Percentiles rank a stretch among this genome's conserved stretches.
Conservation (phyloP, 2,888 invertebrate species). For the Calliopum simillimum region DNA sequence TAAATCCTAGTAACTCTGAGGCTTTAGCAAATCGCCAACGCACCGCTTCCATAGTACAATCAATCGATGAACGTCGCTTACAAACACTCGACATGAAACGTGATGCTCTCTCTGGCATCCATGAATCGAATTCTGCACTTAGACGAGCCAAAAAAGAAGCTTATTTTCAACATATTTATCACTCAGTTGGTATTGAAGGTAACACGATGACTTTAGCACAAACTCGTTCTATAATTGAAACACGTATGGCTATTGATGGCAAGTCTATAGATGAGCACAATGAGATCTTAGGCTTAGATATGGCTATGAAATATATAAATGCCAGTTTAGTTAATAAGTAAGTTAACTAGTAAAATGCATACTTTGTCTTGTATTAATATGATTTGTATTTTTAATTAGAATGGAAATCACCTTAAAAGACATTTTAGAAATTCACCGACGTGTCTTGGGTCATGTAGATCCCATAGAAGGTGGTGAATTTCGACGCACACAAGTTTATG, state of each 20-base stretch:
- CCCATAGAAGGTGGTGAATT: conserved; percentile 91
- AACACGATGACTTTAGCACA: conserved; percentile 96
- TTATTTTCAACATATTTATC: conserved; percentile 96
- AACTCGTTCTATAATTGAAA: conserved; percentile 91
- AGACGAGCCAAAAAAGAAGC: conserved; percentile 93
- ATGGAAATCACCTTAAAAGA: conserved; percentile 86
- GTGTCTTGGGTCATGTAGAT: conserved; percentile 95
- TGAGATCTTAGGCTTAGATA: conserved; percentile 93
- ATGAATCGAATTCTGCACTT: conserved; percentile 82
- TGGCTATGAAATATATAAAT: conserved; percentile 93
- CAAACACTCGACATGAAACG: conserved; percentile 83
- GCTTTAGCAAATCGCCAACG: conserved; percentile 85
- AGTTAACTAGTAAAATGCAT: conserved; percentile 37
- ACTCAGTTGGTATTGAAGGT: conserved; percentile 97
- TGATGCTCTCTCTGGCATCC: conserved; percentile 83
- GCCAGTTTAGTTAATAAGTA: conserved; percentile 79
- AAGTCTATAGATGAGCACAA: conserved; percentile 97
- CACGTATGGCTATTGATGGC: conserved; percentile 84
- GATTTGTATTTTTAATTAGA: conserved; percentile 61
- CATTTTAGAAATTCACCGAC: conserved; percentile 90
- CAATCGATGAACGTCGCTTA: conserved; percentile 77
- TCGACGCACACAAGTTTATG: conserved; percentile 90
- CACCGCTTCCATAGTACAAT: conserved; percentile 89
- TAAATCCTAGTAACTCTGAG: conserved; percentile 84
- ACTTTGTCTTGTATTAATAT: background rate